Percentiles rank a stretch among this genome's conserved stretches.
These are phyloP conservation scores for Pholis gunnellus DNA, from an alignment of 2,113 vertebrate genomes.

Conservation along the genomic window DNA sequence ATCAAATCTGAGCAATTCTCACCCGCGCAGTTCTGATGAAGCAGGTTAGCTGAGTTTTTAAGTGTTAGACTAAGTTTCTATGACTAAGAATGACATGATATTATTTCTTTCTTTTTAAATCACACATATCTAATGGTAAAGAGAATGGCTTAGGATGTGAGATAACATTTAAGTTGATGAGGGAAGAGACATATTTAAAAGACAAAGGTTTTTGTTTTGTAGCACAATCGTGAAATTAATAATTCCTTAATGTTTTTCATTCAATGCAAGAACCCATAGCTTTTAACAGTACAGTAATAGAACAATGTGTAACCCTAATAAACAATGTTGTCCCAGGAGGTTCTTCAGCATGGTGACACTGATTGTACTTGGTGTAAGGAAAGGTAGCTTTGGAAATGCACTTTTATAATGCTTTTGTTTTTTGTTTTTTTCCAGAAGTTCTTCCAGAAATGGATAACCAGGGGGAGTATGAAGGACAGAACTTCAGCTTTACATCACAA, in stretches of 20 bases:
- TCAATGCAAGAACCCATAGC: neutral
- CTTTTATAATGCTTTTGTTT: neutral
- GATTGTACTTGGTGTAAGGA: neutral
- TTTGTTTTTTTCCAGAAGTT: conserved; percentile 82
- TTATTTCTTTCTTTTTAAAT: neutral
- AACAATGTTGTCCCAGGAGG: neutral
- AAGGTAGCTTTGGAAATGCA: neutral
- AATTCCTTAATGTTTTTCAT: neutral
- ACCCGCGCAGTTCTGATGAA: neutral
- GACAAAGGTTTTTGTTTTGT: neutral
- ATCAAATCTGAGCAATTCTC: neutral
- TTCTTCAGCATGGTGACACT: neutral
- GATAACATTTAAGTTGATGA: neutral
- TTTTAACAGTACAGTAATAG: neutral
- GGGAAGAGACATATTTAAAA: neutral
- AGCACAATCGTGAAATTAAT: neutral
- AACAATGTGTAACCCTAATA: neutral
- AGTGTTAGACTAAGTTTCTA: neutral
- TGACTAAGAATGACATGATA: neutral
- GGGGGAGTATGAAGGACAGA: conserved; percentile 93
- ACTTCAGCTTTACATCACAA: conserved; percentile 85
- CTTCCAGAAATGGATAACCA: conserved; percentile 89
- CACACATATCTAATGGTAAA: neutral
- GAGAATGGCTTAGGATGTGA: neutral
- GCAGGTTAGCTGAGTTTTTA: neutral